Base-by-base conservation (phyloP, 2,797 vertebrate species). In the Taeniopygia guttata region DNA sequence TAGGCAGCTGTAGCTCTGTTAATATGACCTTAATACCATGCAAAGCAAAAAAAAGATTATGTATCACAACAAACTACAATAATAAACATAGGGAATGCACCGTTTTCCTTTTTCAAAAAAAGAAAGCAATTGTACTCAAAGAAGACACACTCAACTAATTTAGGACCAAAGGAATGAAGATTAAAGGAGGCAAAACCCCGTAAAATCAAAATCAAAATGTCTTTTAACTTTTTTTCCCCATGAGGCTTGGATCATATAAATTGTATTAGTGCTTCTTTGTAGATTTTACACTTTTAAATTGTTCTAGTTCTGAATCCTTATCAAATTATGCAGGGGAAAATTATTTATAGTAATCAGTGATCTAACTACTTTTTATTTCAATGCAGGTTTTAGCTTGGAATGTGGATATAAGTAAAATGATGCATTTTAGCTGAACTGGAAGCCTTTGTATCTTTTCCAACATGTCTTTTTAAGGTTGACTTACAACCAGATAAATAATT, bases 141-240 rank as follows among this genome's bases (percentile, higher is more conserved):
- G 32, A 78, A 68, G 20, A 45, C 2, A 29, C 11, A 45, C n/a
- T 69, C 19, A 81, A 27, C 18, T 69, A 76, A 42, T 42, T 91
- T 63, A 26, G 25, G 56, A 78, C 54, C 21, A 52, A 81, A 74
- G 9, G 4, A 67, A 70, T 38, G 34, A 16, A 59, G 54, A 74
- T 56, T 74, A 74, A 70, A 74, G 16, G 17, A 74, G 34, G 48
- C 3, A 78, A 64, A 79, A 66, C 7, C 5, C 15, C n/a, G 66
- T 76, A 40, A 58, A 85, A 59, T 66, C 4, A 75, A 67, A 86
- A 21, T 64, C 10, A 84, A 67, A 83, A 3, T 5, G 36, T 11
- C 0, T 46, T 48, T 56, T 54, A 36, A 4, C 8, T 30, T 40
- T 30, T 27, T 32, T 7, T 0, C 1, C 8, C 9, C 29, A 26